Conservation (phyloP, 2,888 invertebrate genomes). For the Andrena bicolor region DNA sequence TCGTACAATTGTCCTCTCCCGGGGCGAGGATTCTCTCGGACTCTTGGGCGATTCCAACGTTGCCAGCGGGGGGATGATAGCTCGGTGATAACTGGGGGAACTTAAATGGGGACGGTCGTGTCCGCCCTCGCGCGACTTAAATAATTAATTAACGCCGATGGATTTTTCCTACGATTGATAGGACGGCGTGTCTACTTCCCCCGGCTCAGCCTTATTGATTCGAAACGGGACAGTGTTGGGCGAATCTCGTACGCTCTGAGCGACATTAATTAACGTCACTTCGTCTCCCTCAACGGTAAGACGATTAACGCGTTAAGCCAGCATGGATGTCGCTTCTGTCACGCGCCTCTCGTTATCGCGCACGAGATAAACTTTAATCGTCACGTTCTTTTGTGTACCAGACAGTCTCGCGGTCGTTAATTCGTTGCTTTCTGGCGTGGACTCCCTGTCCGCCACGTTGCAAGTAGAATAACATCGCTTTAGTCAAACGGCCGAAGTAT, state of each 20-base stretch:
- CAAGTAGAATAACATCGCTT: conserved; percentile 10
- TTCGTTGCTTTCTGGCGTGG: background rate
- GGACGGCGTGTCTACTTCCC: too few species aligned
- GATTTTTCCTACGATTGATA: background rate
- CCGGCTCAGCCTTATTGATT: too few species aligned
- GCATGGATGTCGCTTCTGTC: conserved; percentile 3
- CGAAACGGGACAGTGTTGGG: background rate
- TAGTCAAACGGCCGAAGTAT: conserved; percentile 18
- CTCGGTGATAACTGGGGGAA: background rate
- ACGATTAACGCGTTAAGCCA: conserved; percentile 15
- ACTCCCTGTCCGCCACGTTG: too few species aligned
- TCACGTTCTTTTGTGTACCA: background rate
- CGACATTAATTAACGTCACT: conserved; percentile 19
- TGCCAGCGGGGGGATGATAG: background rate
- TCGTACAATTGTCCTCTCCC: conserved; percentile 17
- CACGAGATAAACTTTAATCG: conserved; percentile 9
- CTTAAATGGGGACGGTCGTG: background rate
- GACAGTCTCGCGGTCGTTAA: background rate
- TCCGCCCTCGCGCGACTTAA: background rate
- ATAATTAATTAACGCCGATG: conserved; percentile 5
- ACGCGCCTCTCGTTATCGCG: conserved; percentile 5
- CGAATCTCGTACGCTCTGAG: background rate
- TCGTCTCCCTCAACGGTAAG: conserved; percentile 1
- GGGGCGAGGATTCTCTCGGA: conserved; percentile 5
- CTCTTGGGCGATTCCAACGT: background rate